A percentile compares a stretch with the other conserved stretches of the same genome.
These are phyloP conservation scores for human (Homo sapiens) DNA, from an alignment of 2,113 vertebrate species.

Conservation along the genomic window DNA sequence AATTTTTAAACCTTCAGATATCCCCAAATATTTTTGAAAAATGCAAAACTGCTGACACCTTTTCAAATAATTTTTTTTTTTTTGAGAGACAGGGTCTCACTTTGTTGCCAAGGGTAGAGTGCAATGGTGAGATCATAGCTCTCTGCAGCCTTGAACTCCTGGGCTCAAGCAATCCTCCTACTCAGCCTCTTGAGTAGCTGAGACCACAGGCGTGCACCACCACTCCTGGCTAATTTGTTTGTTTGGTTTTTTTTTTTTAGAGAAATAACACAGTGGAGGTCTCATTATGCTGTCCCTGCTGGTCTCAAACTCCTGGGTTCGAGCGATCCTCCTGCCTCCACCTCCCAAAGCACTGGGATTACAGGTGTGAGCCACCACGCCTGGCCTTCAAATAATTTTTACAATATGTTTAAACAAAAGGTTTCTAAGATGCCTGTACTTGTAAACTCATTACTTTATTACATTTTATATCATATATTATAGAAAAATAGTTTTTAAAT, in stretches of 20 bases:
- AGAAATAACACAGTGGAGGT: background rate
- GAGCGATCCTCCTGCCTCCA: background rate
- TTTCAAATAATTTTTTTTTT: background rate
- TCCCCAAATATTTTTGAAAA: background rate
- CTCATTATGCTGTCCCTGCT: background rate
- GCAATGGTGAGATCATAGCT: background rate
- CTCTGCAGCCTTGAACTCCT: background rate
- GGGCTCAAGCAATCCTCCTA: background rate
- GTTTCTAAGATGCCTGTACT: background rate
- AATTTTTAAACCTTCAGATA: background rate
- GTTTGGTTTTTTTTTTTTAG: background rate
- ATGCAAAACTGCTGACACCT: background rate
- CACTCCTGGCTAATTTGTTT: background rate
- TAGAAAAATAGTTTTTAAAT: background rate
- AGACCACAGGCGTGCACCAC: background rate
- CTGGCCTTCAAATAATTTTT: background rate
- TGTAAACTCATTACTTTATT: background rate
- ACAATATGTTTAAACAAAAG: background rate
- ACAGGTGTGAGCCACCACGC: background rate
- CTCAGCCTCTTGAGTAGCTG: background rate
- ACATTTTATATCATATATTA: background rate
- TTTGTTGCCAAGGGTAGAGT: background rate
- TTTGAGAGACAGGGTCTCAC: background rate
- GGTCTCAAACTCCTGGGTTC: background rate
- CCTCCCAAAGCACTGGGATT: background rate